These are phyloP conservation scores for Adineta ricciae DNA, from an alignment of 2,888 invertebrate species.

Conservation along the genomic window DNA sequence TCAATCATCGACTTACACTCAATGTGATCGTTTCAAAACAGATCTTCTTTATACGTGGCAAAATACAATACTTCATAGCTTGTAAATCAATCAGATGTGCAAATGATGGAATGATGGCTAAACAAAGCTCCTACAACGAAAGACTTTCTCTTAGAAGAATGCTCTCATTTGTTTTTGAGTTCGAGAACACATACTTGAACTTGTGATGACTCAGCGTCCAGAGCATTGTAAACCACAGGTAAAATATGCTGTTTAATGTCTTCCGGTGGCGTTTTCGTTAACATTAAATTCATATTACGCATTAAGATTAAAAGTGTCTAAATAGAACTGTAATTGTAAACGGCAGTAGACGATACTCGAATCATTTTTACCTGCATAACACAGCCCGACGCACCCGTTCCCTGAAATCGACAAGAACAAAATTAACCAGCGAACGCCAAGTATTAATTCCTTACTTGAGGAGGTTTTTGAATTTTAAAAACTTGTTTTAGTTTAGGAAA, in stretches of 20 bases:
- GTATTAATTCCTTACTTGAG: slow-evolving; percentile 10
- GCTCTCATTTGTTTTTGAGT: no score
- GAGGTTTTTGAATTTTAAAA: slow-evolving; percentile 53
- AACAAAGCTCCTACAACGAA: slow-evolving; percentile 74
- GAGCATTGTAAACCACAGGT: slow-evolving; percentile 77
- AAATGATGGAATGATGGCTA: slow-evolving; percentile 79
- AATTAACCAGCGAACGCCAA: not conserved
- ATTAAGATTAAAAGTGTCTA: slow-evolving; percentile 79
- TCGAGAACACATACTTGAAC: slow-evolving; percentile 49
- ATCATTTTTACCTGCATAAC: slow-evolving; percentile 22
- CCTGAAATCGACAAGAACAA: not conserved
- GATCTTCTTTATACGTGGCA: slow-evolving; percentile 80
- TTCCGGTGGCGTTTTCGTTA: slow-evolving; percentile 76
- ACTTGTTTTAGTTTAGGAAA: slow-evolving; percentile 76
- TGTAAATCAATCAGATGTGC: slow-evolving; percentile 78
- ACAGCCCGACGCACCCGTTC: not conserved
- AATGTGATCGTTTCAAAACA: slow-evolving; percentile 70
- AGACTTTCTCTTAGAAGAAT: no score
- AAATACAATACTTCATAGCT: slow-evolving; percentile 81
- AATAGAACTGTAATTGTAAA: slow-evolving; percentile 34
- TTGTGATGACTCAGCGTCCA: slow-evolving; percentile 59
- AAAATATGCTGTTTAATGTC: slow-evolving; percentile 79
- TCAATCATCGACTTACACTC: slow-evolving; percentile 55
- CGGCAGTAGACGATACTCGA: not conserved
- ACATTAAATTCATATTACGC: slow-evolving; percentile 81